phyloP scores from a whole-genome alignment of 1,140 invertebrate species.

The Papilio machaon region DNA sequence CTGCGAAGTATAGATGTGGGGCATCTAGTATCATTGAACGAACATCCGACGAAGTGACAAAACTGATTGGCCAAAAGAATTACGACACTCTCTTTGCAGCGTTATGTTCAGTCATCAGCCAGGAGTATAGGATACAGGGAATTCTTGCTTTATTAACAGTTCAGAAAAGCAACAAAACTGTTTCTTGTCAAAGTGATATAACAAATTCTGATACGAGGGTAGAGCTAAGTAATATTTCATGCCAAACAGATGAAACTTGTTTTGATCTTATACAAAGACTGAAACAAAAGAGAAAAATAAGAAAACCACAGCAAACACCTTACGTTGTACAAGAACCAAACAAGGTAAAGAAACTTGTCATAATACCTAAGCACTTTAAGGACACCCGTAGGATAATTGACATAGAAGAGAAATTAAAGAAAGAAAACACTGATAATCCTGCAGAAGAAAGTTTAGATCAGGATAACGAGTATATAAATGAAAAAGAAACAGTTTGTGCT shows the following conservation, averaged over 20 bases:
- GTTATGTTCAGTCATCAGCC: slow-evolving; percentile 59
- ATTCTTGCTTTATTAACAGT: slow-evolving; percentile 59
- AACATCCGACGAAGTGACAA: slow-evolving; percentile 57
- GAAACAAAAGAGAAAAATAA: slow-evolving; percentile 39
- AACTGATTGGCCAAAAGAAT: slow-evolving; percentile 65
- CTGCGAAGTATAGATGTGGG: slow-evolving; percentile 47
- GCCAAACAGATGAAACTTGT: slow-evolving; percentile 48
- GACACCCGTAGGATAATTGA: slow-evolving; percentile 27
- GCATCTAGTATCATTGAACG: slow-evolving; percentile 44
- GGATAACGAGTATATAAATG: not conserved
- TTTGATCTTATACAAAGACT: slow-evolving; percentile 43
- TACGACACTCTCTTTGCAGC: slow-evolving; percentile 62
- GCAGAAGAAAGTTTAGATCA: not conserved
- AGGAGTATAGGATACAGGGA: slow-evolving; percentile 60
- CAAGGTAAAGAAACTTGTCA: slow-evolving; percentile 42
- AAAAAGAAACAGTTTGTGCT: not conserved
- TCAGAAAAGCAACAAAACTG: slow-evolving; percentile 21
- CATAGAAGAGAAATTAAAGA: not conserved
- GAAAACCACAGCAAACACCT: slow-evolving; percentile 33
- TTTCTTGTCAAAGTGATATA: slow-evolving; percentile 36
- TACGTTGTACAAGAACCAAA: slow-evolving; percentile 44
- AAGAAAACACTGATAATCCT: not conserved
- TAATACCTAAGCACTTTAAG: slow-evolving; percentile 41
- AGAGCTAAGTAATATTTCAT: slow-evolving; percentile 23
- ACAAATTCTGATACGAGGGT: not conserved